A percentile compares a stretch with the other conserved stretches of the same genome.
Evolutionary conservation across 2,797 vertebrate species (phyloP).

Genomic region (Poliocrania exsul): DNA sequence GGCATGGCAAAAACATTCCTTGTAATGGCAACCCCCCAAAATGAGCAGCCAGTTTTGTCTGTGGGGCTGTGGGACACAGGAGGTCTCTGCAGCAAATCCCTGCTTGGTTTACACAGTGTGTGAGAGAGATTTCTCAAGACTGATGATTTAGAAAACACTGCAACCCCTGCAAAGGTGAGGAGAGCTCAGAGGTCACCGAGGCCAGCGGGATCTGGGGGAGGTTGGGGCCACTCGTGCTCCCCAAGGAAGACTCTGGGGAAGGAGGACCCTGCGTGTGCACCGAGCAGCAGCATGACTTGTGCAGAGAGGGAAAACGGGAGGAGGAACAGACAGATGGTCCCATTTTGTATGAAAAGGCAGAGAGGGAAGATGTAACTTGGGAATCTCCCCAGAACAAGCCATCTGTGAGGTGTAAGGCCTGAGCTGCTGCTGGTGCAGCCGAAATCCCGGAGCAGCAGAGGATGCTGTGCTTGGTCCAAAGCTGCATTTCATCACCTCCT

Average conservation of each 20-base stretch:
- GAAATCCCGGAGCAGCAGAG: conserved; percentile 9
- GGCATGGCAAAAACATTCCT: not conserved
- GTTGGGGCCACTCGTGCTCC: fast-evolving
- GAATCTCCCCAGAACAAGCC: conserved; percentile 65
- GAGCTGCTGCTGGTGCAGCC: not conserved
- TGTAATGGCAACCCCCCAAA: not conserved
- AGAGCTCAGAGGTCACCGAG: not conserved
- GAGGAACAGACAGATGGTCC: conserved; percentile 54
- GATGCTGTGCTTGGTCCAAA: not conserved
- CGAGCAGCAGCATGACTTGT: not conserved
- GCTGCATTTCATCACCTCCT: not conserved
- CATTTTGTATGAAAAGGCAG: conserved; percentile 61
- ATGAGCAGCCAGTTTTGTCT: not conserved
- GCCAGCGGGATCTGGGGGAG: not conserved
- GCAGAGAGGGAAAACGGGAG: not conserved
- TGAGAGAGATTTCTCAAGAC: not conserved
- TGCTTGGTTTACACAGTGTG: not conserved
- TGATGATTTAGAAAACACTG: not conserved
- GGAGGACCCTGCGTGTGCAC: not conserved
- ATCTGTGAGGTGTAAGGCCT: conserved; percentile 48
- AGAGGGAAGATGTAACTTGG: conserved; percentile 57
- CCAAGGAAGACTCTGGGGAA: fast-evolving
- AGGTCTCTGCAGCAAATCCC: not conserved
- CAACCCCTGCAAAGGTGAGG: not conserved
- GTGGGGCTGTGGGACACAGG: not conserved